Base-by-base conservation (phyloP, 2,113 vertebrate genomes). In the Apeltes quadracus region DNA sequence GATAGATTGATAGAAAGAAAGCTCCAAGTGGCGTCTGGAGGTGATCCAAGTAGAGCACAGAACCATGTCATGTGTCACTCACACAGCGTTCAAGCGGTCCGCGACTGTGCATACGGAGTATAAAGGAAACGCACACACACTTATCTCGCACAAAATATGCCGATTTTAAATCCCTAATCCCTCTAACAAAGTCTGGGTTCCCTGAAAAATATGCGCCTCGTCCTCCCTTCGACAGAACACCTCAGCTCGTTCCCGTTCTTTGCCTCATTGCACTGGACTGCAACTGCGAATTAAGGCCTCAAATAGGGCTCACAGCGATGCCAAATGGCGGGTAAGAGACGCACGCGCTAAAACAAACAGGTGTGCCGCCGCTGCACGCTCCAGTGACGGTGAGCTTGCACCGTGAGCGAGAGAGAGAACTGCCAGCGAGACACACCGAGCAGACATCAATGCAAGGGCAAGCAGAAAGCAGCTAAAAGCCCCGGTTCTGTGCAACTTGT, bases 341-440 rank as follows among this genome's bases (percentile, higher is more conserved):
- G 61, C 46, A 76, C 72, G 80, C 72, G 80, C 63, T 6, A 76
- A 91, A 87, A 86, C 83, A 90, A 87, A 87, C 86, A 88, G 85
- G 88, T 88, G 83, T 73, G 83, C 69, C 61, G 44, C 64, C 58
- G 29, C 29, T n/a, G 81, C 71, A 67, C 27, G 76, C 84, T 76
- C 80, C 78, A 53, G 54, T 23, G 70, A n/a, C n/a, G 23, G 61
- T 16, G 1, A 8, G n/a, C 64, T 59, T 75, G 79, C 66, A 70
- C 27, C 14, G 14, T 14, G 59, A 66, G 66, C 44, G 75, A 46
- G 44, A 78, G 59, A 69, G 53, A n/a, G 56, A 74, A 64, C 61
- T 55, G 74, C 82, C 67, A 70, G 59, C 56, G 51, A 76, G 63
- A 79, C 51, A 55, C 43, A 51, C 32, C 38, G 18, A 18, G 34